Base-by-base conservation (phyloP, 2,113 vertebrate species). In the Laticauda colubrina region DNA sequence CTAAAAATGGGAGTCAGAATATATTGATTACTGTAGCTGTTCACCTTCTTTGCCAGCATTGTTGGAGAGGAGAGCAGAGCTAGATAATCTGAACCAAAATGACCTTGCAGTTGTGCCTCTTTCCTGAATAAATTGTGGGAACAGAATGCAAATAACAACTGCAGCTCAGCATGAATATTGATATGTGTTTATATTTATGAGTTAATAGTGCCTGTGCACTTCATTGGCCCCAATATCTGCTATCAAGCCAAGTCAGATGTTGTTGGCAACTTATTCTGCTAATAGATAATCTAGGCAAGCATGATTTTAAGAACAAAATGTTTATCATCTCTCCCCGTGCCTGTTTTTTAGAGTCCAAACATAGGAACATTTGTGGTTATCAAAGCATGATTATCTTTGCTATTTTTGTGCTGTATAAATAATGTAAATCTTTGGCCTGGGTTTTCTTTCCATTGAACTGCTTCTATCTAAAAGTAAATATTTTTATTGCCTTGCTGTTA, bases 221-320 rank as follows among this genome's bases (percentile, higher is more conserved):
- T 93, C 9, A 10, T 64, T 0, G 4, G 39, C 91, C 24, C 75
- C 39, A 2, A 10, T 93, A 21, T 2, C 59, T 91, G 45, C 87
- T 85, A 18, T 20, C 55, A 45, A 88, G 43, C 69, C 51, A 18
- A 15, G 75, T 87, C 85, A 93, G 90, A 88, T n/a, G 48, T 43
- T 34, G 29, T 90, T 91, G 85, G 86, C 54, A 89, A 91, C 88
- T 54, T 90, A 43, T 90, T 93, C 3, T 88, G 90, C 5, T 11
- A 39, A 48, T 87, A 85, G 21, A 87, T 54, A 26, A 91, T 64
- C 81, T 87, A 43, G 24, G 24, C 48, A 1, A 0, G 6, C 53
- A 87, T 91, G 23, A n/a, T 15, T 93, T 3, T n/a, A 61, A 87
- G 92, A 94, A 45, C 0, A 1, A 94, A 95, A 69, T 0, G 0